Conservation (phyloP, 2,113 vertebrate species). For the Cygnus buccinator region DNA sequence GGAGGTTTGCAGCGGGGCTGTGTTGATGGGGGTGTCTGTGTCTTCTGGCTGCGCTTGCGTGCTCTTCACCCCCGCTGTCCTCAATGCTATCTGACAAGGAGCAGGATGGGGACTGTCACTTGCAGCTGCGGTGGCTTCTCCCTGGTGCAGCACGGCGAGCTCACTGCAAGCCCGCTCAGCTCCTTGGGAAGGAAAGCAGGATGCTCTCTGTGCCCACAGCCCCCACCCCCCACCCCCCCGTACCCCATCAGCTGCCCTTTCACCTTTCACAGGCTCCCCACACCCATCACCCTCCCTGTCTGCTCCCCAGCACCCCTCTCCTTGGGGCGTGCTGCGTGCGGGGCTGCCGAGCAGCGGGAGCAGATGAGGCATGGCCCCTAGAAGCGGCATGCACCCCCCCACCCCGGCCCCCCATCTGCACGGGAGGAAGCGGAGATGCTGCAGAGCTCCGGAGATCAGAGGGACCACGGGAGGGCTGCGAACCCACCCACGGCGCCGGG, state of each 20-base stretch:
- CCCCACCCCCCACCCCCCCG: background rate
- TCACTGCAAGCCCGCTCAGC: background rate
- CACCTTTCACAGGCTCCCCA: slow-evolving; percentile 14
- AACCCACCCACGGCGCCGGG: background rate
- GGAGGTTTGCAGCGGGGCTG: too few relatives aligned
- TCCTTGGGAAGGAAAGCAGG: background rate
- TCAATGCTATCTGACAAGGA: too few relatives aligned
- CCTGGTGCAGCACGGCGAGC: too few relatives aligned
- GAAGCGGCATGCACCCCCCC: background rate
- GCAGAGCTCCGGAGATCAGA: fast-evolving
- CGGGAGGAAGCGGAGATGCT: background rate
- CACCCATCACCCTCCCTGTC: background rate
- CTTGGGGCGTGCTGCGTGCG: background rate
- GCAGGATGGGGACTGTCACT: too few relatives aligned
- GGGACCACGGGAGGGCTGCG: background rate
- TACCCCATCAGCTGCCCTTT: fast-evolving
- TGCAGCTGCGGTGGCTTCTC: too few relatives aligned
- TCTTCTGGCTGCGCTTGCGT: too few relatives aligned
- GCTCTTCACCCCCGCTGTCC: too few relatives aligned
- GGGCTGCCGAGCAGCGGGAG: slow-evolving; percentile 7
- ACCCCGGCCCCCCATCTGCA: fast-evolving
- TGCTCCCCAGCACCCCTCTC: background rate
- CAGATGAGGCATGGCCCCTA: background rate
- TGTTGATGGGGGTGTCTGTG: too few relatives aligned
- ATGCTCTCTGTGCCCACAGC: background rate